phyloP scores from a whole-genome alignment of 1,140 invertebrate species.

The Campodea augens region DNA sequence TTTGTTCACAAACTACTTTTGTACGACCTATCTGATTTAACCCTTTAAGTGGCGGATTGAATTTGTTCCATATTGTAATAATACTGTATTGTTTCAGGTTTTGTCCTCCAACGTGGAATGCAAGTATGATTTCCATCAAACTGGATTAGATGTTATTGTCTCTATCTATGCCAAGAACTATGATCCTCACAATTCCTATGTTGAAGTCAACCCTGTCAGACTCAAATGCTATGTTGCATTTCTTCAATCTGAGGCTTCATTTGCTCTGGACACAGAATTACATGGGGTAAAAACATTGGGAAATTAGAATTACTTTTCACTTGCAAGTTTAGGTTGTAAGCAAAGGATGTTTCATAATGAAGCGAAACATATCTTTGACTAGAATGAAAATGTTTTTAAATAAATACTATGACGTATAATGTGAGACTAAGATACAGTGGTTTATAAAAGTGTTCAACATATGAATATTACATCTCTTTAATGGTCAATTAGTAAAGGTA shows the following conservation, averaged over 20 bases:
- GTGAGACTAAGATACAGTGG: too few species aligned
- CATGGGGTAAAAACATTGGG: slow-evolving; percentile 41
- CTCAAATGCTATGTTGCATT: slow-evolving; percentile 61
- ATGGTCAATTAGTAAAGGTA: too few species aligned
- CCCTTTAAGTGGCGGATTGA: slow-evolving; percentile 9
- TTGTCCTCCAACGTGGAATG: slow-evolving; percentile 42
- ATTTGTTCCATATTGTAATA: slow-evolving; percentile 10
- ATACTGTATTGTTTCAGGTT: slow-evolving; percentile 11
- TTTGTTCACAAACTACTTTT: too few species aligned
- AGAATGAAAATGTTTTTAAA: too few species aligned
- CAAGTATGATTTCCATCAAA: slow-evolving; percentile 87
- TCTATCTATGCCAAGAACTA: slow-evolving; percentile 83
- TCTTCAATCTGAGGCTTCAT: slow-evolving; percentile 41
- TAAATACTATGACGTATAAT: too few species aligned
- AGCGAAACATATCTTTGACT: too few species aligned
- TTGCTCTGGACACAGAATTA: slow-evolving; percentile 62
- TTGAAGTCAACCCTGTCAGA: slow-evolving; percentile 70
- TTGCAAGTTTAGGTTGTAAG: too few species aligned
- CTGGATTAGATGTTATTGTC: slow-evolving; percentile 54
- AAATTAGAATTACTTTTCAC: not conserved
- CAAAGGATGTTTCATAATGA: too few species aligned
- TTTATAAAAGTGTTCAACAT: too few species aligned
- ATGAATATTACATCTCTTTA: too few species aligned
- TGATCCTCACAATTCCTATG: slow-evolving; percentile 45
- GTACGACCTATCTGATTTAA: too few species aligned